phyloP scores from a whole-genome alignment of 30 jellyfish, hydroid and myxozoan species.

The Sanderia malayensis region DNA sequence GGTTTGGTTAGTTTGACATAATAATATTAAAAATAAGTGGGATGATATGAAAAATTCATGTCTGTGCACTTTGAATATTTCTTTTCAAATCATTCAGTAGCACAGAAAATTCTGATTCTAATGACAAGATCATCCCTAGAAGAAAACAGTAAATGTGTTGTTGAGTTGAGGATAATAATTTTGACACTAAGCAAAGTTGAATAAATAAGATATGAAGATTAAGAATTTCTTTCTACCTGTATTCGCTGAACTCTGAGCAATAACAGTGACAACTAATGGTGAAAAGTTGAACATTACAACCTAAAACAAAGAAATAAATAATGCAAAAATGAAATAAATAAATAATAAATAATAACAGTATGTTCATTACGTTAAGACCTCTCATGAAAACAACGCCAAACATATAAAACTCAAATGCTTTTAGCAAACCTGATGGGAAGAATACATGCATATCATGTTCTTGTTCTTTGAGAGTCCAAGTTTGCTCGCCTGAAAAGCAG shows the following conservation, averaged over 20 bases:
- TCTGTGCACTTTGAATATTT: too few relatives aligned
- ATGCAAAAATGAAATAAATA: not conserved
- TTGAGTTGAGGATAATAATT: too few relatives aligned
- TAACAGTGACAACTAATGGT: constrained; percentile 82
- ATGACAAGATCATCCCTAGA: too few relatives aligned
- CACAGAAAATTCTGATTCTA: too few relatives aligned
- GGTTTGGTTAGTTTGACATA: too few relatives aligned
- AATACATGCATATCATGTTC: constrained; percentile 81
- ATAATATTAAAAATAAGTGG: too few relatives aligned
- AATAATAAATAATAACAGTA: not conserved
- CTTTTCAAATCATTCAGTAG: too few relatives aligned
- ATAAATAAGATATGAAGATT: too few relatives aligned
- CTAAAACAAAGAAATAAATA: constrained; percentile 23
- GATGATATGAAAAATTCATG: too few relatives aligned
- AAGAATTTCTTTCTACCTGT: constrained; percentile 56
- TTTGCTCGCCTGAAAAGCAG: constrained; percentile 75
- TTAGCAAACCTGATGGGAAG: constrained; percentile 75
- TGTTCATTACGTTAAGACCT: not conserved
- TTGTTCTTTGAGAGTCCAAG: constrained; percentile 89
- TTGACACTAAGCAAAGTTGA: too few relatives aligned
- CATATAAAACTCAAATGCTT: not conserved
- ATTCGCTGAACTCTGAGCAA: constrained; percentile 58
- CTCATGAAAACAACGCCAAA: not conserved
- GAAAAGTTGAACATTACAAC: constrained; percentile 75
- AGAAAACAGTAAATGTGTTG: too few relatives aligned